Evolutionary conservation across 2,113 vertebrate genomes (phyloP).

Genomic region (Sinocyclocheilus anophthalmus): DNA sequence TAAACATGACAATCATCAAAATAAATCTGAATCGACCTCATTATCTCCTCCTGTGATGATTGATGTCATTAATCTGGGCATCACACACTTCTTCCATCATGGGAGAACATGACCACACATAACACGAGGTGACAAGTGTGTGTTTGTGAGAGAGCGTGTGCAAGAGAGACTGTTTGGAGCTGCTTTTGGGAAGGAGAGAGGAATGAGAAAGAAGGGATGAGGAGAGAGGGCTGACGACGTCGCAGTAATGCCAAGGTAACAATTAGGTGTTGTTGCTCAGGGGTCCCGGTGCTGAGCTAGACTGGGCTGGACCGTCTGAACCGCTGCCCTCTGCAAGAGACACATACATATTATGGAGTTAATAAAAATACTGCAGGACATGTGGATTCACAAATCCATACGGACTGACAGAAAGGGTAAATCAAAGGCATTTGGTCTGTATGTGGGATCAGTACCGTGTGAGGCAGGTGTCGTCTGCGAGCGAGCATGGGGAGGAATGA

Average conservation of each 20-base stretch:
- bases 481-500: constrained; percentile 90
- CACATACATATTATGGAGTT: not conserved
- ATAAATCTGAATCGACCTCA: not conserved
- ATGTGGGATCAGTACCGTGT: constrained; percentile 75
- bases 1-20: constrained; percentile 8
- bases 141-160: constrained; percentile 21
- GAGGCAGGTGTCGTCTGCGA: constrained; percentile 80
- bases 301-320: constrained; percentile 79
- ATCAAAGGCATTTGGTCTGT: too few species aligned
- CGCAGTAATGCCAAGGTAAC: constrained; percentile 52
- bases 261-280: constrained; percentile 82
- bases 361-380: not conserved
- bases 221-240: constrained; percentile 59
- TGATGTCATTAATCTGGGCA: not conserved
- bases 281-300: constrained; percentile 78
- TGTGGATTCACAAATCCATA: not conserved
- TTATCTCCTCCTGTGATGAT: not conserved
- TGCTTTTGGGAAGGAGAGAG: constrained; percentile 64
- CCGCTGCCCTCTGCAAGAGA: constrained; percentile 73
- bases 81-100: not conserved
- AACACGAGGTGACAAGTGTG: constrained; percentile 21
- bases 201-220: constrained; percentile 58
- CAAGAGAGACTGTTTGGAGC: constrained; percentile 41
- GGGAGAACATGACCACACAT: not conserved
- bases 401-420: not conserved